Evolutionary conservation across 2,888 invertebrate species (phyloP).

Genomic region (Papilio gigon): DNA sequence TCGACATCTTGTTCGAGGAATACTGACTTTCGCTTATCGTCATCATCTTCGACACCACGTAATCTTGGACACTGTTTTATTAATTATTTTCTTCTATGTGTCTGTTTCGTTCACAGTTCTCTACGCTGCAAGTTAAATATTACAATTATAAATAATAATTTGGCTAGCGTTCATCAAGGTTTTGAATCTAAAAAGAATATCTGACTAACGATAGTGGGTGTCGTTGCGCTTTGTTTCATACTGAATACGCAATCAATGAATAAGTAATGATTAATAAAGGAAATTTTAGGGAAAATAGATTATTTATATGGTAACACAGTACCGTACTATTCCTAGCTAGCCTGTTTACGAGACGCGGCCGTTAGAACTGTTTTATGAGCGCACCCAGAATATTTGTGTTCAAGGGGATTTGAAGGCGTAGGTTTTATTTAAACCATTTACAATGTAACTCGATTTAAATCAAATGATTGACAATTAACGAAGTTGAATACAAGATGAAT

Average conservation of each 20-base stretch:
- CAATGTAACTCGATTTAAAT: not conserved
- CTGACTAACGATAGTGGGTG: conserved; percentile 49
- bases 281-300: not conserved
- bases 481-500: not conserved
- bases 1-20: conserved; percentile 79
- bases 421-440: conserved; percentile 25
- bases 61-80: conserved; percentile 49
- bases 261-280: conserved; percentile 1
- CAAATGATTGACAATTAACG: not conserved
- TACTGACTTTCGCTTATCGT: conserved; percentile 80
- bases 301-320: not conserved
- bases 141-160: conserved; percentile 40
- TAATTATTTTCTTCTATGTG: conserved; percentile 28
- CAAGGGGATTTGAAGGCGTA: conserved; percentile 37
- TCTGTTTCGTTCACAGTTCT: conserved; percentile 16
- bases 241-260: conserved; percentile 17
- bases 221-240: conserved; percentile 20
- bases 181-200: conserved; percentile 45
- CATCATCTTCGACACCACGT: conserved; percentile 69
- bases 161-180: conserved; percentile 47
- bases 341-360: conserved; percentile 24
- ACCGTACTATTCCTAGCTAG: conserved; percentile 9
- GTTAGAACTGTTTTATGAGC: conserved; percentile 37
- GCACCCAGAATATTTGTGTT: conserved; percentile 26
- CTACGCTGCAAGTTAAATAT: conserved; percentile 43